phyloP scores from a whole-genome alignment of 2,113 vertebrate species.

The Myiopsitta monachus region DNA sequence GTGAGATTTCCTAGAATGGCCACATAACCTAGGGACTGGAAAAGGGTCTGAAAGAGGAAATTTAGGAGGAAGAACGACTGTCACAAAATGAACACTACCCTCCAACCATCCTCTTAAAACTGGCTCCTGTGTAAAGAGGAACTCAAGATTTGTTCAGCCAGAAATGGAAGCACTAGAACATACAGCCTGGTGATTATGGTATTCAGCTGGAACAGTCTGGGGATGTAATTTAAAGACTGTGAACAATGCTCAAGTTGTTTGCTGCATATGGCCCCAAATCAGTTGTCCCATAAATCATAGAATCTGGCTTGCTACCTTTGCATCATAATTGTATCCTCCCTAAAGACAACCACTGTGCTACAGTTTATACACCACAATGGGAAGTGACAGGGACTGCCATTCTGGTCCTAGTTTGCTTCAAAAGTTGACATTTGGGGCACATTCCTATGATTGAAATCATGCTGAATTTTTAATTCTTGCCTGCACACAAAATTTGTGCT shows the following conservation, averaged over 20 bases:
- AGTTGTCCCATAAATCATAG: slow-evolving; percentile 7
- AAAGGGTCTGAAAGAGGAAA: background rate
- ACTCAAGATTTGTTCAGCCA: background rate
- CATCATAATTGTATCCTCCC: background rate
- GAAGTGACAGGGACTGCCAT: background rate
- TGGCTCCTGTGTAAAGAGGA: background rate
- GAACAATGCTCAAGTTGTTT: background rate
- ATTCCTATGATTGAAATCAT: background rate
- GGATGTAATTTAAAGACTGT: background rate
- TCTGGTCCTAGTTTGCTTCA: background rate
- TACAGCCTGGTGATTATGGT: background rate
- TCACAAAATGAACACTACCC: background rate
- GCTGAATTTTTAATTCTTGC: background rate
- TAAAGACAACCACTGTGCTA: background rate
- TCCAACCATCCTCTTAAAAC: background rate
- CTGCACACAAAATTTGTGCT: background rate
- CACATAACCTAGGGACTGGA: background rate
- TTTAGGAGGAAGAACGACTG: background rate
- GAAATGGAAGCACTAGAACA: background rate
- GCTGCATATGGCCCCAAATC: background rate
- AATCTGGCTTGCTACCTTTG: background rate
- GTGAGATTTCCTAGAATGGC: background rate
- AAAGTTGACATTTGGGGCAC: background rate
- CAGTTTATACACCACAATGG: background rate
- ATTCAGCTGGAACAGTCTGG: background rate